phyloP scores from a whole-genome alignment of 2,888 invertebrate species.

The Drosophila dives region DNA sequence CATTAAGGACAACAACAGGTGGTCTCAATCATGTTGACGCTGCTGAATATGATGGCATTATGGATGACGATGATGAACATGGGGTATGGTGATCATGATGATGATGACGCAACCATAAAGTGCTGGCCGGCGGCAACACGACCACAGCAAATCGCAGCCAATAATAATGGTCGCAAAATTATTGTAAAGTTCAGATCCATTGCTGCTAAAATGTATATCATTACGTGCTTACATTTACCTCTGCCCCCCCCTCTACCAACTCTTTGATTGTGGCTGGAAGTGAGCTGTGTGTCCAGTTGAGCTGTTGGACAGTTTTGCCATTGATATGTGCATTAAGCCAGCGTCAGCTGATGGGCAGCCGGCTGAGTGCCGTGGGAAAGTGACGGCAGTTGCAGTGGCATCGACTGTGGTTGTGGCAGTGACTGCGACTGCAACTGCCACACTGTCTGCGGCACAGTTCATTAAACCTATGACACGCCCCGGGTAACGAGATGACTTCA shows the following conservation, averaged over 20 bases:
- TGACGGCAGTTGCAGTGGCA: constrained; percentile 40
- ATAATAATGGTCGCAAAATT: constrained; percentile 73
- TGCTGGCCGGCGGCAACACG: constrained; percentile 37
- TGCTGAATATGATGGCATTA: constrained; percentile 9
- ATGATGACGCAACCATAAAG: constrained; percentile 60
- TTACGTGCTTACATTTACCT: constrained; percentile 63
- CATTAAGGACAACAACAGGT: constrained; percentile 79
- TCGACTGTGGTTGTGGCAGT: constrained; percentile 8
- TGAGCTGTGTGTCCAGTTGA: constrained; percentile 18
- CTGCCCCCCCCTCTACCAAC: background rate
- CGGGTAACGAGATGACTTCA: constrained; percentile 64
- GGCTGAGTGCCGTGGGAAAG: constrained; percentile 67
- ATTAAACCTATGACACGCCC: constrained; percentile 71
- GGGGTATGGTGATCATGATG: constrained; percentile 22
- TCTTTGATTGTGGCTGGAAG: background rate
- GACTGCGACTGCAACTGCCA: constrained; percentile 16
- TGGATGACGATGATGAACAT: background rate
- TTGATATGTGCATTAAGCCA: constrained; percentile 45
- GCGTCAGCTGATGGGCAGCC: constrained; percentile 18
- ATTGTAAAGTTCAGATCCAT: constrained; percentile 75
- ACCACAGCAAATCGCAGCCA: constrained; percentile 35
- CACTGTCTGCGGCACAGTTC: constrained; percentile 51
- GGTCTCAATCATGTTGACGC: constrained; percentile 40
- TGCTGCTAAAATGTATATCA: constrained; percentile 79
- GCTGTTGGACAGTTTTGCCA: constrained; percentile 11